Base-by-base conservation (phyloP, 2,888 invertebrate genomes). In the Luffia ferchaultella region DNA sequence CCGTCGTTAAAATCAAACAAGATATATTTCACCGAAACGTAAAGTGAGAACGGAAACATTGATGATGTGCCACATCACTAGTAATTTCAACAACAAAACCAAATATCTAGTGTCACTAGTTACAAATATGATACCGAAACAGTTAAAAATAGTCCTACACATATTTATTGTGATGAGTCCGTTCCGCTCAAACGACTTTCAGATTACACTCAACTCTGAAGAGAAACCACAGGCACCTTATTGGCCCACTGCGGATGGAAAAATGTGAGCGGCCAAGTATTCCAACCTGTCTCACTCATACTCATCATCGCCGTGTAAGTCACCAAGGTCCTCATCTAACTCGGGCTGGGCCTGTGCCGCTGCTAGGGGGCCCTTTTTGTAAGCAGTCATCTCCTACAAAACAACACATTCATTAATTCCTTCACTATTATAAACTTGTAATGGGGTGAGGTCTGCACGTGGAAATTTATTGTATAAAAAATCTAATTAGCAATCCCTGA, bases 321-420 rank as follows among this genome's bases (percentile, higher is more conserved):
- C 88, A 30, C 79, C 86, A 45, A 86, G 87, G 49, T 89, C 89
- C 53, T 86, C 87, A 58, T 87, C 88, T 16, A 82, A 73, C 60
- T 80, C 83, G 57, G 85, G 85, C 58, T 74, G 76, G 55, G 85
- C 55, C 73, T 72, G 58, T 73, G 64, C 7, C 63, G 62, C 42
- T 61, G 64, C 46, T 65, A 79, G 52, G 0, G 85, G 85, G 52
- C 89, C 90, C 78, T 92, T 93, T 77, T 93, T 93, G 84, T 93
- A 93, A 49, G 92, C 93, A 55, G 92, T 91, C 91, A 93, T 92
- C 85, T 93, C 93, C 93, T 93, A 70, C 1, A 80, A 80, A 17
- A 44, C 45, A 47, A 15, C 18, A 42, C 20, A 40, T 5, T 12
- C 30, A 18, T 15, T n/a, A 9, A 15, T n/a, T 16, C 9, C 16